These are phyloP conservation scores for Paragorgia papillata DNA, from an alignment of 92 coral and sea anemone species.

Conservation along the genomic window DNA sequence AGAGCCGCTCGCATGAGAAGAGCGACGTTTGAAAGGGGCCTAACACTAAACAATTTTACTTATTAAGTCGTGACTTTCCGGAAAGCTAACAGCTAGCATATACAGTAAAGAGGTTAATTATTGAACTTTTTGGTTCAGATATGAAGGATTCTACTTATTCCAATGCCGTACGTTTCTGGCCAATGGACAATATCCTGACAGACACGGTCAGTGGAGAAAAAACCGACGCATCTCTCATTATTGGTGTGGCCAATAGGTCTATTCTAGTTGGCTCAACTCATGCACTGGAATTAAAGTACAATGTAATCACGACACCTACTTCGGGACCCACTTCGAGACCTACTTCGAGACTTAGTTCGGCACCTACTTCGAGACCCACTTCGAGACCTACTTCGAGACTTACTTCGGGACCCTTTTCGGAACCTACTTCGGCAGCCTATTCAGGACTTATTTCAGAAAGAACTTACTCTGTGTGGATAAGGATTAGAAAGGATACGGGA, in stretches of 20 bases:
- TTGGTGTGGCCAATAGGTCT: conserved; percentile 11
- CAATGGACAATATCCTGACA: background rate
- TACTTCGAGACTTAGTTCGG: background rate
- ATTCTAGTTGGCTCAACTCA: background rate
- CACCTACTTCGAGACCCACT: background rate
- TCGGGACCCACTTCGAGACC: background rate
- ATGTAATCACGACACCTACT: too few species aligned
- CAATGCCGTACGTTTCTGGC: background rate
- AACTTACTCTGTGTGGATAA: background rate
- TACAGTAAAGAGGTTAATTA: too few species aligned
- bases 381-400: background rate
- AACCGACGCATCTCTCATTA: background rate
- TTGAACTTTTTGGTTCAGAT: too few species aligned
- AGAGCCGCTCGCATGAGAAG: too few species aligned
- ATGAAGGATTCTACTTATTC: background rate
- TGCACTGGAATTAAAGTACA: too few species aligned
- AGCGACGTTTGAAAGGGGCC: too few species aligned
- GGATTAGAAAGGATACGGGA: too few species aligned
- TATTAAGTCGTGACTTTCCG: too few species aligned
- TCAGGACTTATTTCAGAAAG: too few species aligned
- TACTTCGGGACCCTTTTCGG: background rate
- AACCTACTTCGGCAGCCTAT: background rate
- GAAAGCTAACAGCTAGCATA: too few species aligned
- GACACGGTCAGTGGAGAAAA: background rate
- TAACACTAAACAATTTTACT: too few species aligned